These are phyloP conservation scores for Phlogophora meticulosa DNA, from an alignment of 2,888 invertebrate genomes.

Conservation along the genomic window DNA sequence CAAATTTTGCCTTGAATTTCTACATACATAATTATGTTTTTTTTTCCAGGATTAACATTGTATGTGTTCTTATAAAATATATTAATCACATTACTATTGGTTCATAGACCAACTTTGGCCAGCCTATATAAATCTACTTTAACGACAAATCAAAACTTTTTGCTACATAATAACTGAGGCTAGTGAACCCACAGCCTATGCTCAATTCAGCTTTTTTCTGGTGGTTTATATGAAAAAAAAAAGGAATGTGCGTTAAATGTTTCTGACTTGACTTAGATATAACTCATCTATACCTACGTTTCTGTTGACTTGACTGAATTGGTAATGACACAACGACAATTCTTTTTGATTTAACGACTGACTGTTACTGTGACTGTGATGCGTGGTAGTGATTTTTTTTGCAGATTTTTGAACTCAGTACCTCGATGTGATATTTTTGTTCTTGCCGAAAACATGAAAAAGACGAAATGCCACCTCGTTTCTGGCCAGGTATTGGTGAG, in stretches of 20 bases:
- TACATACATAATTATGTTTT: conserved; percentile 14
- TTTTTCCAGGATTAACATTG: conserved; percentile 38
- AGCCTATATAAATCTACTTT: conserved; percentile 1
- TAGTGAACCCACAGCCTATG: neutral
- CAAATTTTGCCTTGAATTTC: conserved; percentile 38
- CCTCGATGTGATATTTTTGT: neutral
- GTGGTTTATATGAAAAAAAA: no score
- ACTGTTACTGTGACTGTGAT: neutral
- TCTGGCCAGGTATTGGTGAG: neutral
- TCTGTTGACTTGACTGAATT: neutral
- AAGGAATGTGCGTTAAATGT: no score
- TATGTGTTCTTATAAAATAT: conserved; percentile 19
- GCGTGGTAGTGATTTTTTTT: conserved; percentile 16
- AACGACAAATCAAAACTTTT: neutral
- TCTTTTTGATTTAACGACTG: conserved; percentile 5
- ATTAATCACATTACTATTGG: conserved; percentile 10
- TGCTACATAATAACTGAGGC: neutral
- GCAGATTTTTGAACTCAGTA: conserved; percentile 19
- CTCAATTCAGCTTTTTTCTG: no score
- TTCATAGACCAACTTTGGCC: conserved; percentile 9
- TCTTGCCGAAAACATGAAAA: neutral
- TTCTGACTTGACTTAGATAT: no score
- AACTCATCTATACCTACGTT: no score
- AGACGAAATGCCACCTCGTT: neutral
- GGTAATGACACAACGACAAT: no score